These are phyloP conservation scores for Mesorhabditis spiculigera DNA, from an alignment of 2,888 invertebrate species.

Conservation along the genomic window DNA sequence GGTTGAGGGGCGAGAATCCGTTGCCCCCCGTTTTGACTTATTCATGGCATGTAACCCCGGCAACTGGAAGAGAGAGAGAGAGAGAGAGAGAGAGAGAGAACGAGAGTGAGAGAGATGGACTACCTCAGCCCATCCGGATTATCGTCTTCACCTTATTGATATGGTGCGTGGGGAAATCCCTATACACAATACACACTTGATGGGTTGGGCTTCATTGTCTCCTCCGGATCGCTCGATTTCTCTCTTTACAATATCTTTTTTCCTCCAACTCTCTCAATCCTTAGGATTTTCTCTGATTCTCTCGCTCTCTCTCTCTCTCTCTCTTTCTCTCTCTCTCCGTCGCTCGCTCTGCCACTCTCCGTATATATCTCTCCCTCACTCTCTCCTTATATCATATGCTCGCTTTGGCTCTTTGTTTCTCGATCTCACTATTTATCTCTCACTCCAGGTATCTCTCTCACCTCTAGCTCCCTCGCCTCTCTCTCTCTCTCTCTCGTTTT, in stretches of 20 bases:
- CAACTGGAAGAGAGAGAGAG: too few species aligned
- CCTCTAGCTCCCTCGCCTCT: neutral
- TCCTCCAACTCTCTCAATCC: neutral
- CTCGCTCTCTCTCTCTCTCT: neutral
- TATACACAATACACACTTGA: too few species aligned
- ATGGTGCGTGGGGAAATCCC: too few species aligned
- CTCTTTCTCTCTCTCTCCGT: conserved; percentile 6
- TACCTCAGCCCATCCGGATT: too few species aligned
- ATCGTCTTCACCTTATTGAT: too few species aligned
- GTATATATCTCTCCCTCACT: neutral
- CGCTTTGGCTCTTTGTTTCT: too few species aligned
- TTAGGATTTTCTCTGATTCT: neutral
- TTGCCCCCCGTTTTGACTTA: too few species aligned
- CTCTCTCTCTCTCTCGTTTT: neutral
- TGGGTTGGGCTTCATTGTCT: too few species aligned
- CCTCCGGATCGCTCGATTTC: conserved; percentile 1
- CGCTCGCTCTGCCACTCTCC: neutral
- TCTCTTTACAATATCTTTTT: neutral
- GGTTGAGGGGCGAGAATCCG: too few species aligned
- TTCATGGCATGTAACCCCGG: too few species aligned
- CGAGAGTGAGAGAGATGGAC: neutral
- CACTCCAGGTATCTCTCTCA: conserved; percentile 6
- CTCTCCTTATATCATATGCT: neutral
- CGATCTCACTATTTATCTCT: conserved; percentile 10
- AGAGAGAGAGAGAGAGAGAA: neutral